Evolutionary conservation across 2,797 vertebrate species (phyloP), one percentile per base, ranked within the genome.

Genomic region (Rachycentron canadum): DNA sequence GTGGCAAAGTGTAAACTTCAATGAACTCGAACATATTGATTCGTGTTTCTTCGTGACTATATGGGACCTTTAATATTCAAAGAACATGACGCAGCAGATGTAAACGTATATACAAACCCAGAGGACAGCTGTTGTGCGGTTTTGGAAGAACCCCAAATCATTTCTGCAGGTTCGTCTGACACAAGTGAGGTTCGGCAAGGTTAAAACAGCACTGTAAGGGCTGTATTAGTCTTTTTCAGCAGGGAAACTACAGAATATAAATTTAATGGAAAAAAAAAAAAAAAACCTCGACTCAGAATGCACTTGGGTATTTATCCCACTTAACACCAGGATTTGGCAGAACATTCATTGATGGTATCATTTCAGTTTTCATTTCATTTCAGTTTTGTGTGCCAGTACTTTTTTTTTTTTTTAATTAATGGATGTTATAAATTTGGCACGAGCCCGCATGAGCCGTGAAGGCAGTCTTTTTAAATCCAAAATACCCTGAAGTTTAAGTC

Each of bases 301-400:
- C 56, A 61, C 40, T 23, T 16, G 17, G 64, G 43, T 61, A 40
- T 65, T 57, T 30, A 47, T 19, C 52, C 25, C 40, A 57, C 14
- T 61, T 69, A 16, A 56, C 69, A 69, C 16, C 19, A 43, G 25
- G 14, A 67, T 57, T 77, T 84, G 73, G 55, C 53, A 76, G 47
- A 41, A 56, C 13, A 68, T 70, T 23, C 55, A 40, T 30, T 50
- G 38, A 66, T 47, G 17, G 5, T 30, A 59, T 74, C 34, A 56
- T 66, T 71, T 55, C 3, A 36, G 14, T 13, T 65, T 36, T 76
- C 34, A 56, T 66, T 71, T 55, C 34, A 56, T 66, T 71, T 55
- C 3, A 36, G 14, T 13, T 65, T 36, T 76, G 7, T 3, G 25
- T 45, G 16, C 68, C 59, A 73, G 7, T 36, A 38, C 3, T 16